Evolutionary conservation across 2,888 invertebrate genomes (phyloP).

Genomic region (Achlya flavicornis): DNA sequence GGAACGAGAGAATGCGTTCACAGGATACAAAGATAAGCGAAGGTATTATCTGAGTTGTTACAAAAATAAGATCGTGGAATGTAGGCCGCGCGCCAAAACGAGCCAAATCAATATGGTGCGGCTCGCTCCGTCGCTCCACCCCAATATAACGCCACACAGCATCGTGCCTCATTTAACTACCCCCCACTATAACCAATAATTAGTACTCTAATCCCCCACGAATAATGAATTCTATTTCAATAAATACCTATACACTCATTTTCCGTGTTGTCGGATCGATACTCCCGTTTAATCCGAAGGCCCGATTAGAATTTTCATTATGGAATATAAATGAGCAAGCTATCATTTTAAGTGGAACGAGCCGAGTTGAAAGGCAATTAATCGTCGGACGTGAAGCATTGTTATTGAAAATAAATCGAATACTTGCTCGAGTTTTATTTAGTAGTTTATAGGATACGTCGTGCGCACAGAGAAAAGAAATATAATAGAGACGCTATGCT

Average conservation of each 20-base stretch:
- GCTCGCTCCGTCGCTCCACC: not conserved
- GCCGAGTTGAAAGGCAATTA: slow-evolving; percentile 4
- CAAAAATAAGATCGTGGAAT: slow-evolving; percentile 26
- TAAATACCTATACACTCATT: not conserved
- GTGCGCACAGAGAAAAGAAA: no score
- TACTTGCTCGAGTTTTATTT: not conserved
- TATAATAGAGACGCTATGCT: no score
- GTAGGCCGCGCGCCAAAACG: slow-evolving; percentile 26
- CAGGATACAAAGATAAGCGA: slow-evolving; percentile 29
- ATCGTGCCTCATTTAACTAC: not conserved
- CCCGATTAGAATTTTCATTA: slow-evolving; percentile 21
- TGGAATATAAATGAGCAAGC: slow-evolving; percentile 31
- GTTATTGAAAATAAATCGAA: slow-evolving; percentile 7
- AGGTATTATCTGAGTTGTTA: slow-evolving; percentile 14
- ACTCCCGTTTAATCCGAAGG: slow-evolving; percentile 9
- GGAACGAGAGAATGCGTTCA: slow-evolving; percentile 16
- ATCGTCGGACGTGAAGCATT: not conserved
- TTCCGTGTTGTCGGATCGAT: slow-evolving; percentile 5
- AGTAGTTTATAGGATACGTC: no score
- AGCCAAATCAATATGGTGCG: slow-evolving; percentile 29
- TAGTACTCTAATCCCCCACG: not conserved
- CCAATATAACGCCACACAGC: not conserved
- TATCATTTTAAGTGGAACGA: slow-evolving; percentile 12
- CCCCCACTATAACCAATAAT: not conserved
- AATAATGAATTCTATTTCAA: not conserved